These are phyloP conservation scores for Heliornis fulica DNA, from an alignment of 2,113 vertebrate genomes.

Conservation along the genomic window DNA sequence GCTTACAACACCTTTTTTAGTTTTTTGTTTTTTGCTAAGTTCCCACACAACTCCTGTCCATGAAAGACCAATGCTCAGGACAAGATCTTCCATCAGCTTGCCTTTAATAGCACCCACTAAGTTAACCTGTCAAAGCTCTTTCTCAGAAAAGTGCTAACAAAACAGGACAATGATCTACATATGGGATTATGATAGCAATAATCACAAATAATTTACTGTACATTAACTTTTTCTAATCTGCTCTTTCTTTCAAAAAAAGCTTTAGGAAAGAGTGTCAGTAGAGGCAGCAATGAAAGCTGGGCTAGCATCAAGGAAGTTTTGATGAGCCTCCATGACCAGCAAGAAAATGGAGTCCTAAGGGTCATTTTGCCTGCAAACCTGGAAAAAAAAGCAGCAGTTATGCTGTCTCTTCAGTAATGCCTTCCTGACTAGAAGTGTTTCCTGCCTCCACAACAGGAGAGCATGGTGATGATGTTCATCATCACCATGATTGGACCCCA, in stretches of 20 bases:
- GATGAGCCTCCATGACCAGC: not conserved
- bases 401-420: not conserved
- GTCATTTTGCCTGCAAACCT: not conserved
- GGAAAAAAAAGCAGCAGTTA: not conserved
- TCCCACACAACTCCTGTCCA: not conserved
- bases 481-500: too few species aligned
- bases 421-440: not conserved
- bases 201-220: not conserved
- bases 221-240: not conserved
- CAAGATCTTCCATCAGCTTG: not conserved
- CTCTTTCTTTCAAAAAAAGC: not conserved
- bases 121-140: not conserved
- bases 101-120: not conserved
- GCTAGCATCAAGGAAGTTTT: not conserved
- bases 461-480: not conserved
- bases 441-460: not conserved
- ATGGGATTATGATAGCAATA: not conserved
- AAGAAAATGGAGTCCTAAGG: not conserved
- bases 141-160: not conserved
- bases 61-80: not conserved
- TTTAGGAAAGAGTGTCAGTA: not conserved
- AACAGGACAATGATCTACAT: accelerated
- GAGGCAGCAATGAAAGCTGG: not conserved
- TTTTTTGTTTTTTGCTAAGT: too few species aligned
- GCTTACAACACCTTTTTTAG: not conserved